These are phyloP conservation scores for Cyclina sinensis DNA, from an alignment of 1,140 invertebrate genomes.

Conservation along the genomic window DNA sequence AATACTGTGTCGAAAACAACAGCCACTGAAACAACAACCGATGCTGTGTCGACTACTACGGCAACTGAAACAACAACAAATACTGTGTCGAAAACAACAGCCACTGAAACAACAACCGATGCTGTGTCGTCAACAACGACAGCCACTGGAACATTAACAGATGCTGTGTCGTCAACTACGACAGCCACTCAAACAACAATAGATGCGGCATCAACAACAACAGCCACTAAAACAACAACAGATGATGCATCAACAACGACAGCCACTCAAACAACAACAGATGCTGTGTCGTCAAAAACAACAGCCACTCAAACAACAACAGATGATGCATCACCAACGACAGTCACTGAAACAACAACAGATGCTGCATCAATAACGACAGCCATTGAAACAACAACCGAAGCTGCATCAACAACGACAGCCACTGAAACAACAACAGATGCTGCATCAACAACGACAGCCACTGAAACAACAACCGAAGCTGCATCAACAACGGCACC, in stretches of 20 bases:
- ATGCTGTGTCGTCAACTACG: too few relatives aligned
- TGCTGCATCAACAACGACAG: background rate
- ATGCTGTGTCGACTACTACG: background rate
- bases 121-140: background rate
- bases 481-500: background rate
- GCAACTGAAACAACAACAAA: background rate
- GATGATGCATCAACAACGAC: too few relatives aligned
- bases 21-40: background rate
- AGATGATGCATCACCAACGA: background rate
- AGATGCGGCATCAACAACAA: background rate
- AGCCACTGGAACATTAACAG: background rate
- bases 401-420: slow-evolving; percentile 4
- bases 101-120: too few relatives aligned
- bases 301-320: slow-evolving; percentile 16
- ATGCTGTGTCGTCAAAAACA: background rate
- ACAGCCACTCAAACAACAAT: background rate
- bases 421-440: background rate
- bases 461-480: background rate
- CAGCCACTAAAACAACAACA: too few relatives aligned
- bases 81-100: background rate
- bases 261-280: slow-evolving; percentile 53
- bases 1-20: slow-evolving; percentile 6
- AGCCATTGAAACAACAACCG: background rate
- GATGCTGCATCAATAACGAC: background rate
- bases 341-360: slow-evolving; percentile 27